Conservation (phyloP, 2,888 invertebrate species). For the Scaptomyza caliginosa region DNA sequence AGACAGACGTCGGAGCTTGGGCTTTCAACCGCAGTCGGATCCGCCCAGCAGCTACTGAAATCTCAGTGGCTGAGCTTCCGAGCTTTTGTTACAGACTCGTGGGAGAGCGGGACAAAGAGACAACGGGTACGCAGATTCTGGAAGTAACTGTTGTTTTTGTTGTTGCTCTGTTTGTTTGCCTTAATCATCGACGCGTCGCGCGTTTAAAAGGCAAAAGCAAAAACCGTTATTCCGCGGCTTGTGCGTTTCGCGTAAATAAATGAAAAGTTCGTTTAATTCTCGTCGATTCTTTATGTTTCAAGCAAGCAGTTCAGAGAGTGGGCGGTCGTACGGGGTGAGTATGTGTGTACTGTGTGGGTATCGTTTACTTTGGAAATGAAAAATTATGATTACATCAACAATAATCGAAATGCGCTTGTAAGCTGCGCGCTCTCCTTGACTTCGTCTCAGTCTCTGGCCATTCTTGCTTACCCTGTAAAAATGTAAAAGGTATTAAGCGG, state of each 20-base stretch:
- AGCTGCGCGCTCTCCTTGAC: conserved; percentile 55
- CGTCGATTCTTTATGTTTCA: conserved; percentile 62
- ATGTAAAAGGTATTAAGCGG: neutral
- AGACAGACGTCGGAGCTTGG: conserved; percentile 56
- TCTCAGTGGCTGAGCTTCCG: conserved; percentile 44
- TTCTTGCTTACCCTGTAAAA: conserved; percentile 7
- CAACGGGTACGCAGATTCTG: neutral
- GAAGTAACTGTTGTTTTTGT: conserved; percentile 8
- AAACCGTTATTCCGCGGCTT: conserved; percentile 33
- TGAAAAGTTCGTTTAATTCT: conserved; percentile 77
- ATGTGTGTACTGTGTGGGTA: conserved; percentile 20
- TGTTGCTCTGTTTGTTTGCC: conserved; percentile 58
- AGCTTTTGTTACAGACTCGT: conserved; percentile 25
- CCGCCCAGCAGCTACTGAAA: conserved; percentile 32
- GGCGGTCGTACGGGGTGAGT: neutral
- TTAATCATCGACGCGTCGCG: conserved; percentile 71
- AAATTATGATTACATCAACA: conserved; percentile 79
- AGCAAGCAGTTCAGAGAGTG: neutral
- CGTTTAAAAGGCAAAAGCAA: conserved; percentile 58
- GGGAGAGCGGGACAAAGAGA: neutral
- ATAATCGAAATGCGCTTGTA: conserved; percentile 79
- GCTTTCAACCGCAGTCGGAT: conserved; percentile 47
- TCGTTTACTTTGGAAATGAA: conserved; percentile 80
- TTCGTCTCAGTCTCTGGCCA: neutral
- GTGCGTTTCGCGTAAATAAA: conserved; percentile 73